Evolutionary conservation across 1,140 invertebrate genomes (phyloP).

Genomic region (Cydia splendana): DNA sequence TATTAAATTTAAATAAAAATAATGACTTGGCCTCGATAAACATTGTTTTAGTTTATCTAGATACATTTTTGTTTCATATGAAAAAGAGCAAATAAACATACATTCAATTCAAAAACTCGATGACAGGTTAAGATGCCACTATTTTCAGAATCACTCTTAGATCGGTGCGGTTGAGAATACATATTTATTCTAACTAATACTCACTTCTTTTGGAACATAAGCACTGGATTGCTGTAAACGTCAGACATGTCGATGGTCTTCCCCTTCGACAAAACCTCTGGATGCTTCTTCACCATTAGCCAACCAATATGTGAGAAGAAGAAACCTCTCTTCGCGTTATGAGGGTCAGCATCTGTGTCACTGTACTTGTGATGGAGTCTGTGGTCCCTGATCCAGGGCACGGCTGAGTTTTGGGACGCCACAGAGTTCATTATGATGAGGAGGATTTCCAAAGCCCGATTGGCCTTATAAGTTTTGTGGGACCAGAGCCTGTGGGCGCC

Average conservation of each 20-base stretch:
- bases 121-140: too few relatives aligned
- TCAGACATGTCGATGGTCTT: constrained; percentile 86
- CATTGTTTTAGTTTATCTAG: too few relatives aligned
- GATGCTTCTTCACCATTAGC: constrained; percentile 82
- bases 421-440: constrained; percentile 87
- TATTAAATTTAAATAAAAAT: too few relatives aligned
- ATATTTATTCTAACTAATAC: constrained; percentile 33
- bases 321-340: constrained; percentile 83
- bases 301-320: constrained; percentile 85
- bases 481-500: constrained; percentile 92
- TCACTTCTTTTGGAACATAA: constrained; percentile 86
- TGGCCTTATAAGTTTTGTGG: constrained; percentile 91
- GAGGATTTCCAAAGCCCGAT: constrained; percentile 85
- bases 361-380: constrained; percentile 83
- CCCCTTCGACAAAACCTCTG: constrained; percentile 84
- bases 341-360: constrained; percentile 78
- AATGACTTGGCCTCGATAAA: too few relatives aligned
- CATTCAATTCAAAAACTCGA: too few relatives aligned
- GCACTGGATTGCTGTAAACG: constrained; percentile 85
- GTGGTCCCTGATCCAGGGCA: constrained; percentile 81
- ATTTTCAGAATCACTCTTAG: too few relatives aligned
- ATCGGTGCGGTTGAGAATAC: too few relatives aligned
- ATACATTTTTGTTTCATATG: too few relatives aligned
- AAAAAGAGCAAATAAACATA: too few relatives aligned
- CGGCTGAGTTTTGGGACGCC: constrained; percentile 81